phyloP scores from a whole-genome alignment of 2,113 vertebrate species.

The Accipiter cooperii region DNA sequence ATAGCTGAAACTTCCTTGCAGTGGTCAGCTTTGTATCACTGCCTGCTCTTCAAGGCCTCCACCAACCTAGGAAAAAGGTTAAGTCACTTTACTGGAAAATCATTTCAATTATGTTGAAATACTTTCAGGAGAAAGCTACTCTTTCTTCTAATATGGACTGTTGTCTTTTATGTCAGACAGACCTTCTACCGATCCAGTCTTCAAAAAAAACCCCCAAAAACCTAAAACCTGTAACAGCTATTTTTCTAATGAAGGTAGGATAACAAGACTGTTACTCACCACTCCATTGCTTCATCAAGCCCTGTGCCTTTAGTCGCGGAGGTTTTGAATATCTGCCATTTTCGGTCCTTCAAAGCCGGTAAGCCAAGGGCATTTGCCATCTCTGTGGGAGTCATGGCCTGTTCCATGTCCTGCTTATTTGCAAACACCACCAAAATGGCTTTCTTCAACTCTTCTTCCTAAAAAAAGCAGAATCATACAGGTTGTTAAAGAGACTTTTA shows the following conservation, averaged over 20 bases:
- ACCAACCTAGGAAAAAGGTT: slow-evolving; percentile 81
- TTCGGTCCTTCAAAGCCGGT: slow-evolving; percentile 92
- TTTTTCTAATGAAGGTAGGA: not conserved
- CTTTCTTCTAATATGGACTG: not conserved
- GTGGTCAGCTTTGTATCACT: slow-evolving; percentile 69
- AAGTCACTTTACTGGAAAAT: not conserved
- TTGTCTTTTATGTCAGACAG: not conserved
- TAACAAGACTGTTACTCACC: slow-evolving; percentile 67
- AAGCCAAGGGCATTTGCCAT: slow-evolving; percentile 93
- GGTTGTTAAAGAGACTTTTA: not conserved
- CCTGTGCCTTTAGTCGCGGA: slow-evolving; percentile 95
- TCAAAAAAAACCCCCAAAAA: not conserved
- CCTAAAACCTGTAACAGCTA: no score
- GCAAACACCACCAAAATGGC: slow-evolving; percentile 98
- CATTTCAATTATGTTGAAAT: not conserved
- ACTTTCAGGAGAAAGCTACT: not conserved
- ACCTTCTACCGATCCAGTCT: not conserved
- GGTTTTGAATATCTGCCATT: slow-evolving; percentile 99
- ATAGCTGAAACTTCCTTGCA: not conserved
- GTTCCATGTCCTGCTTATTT: slow-evolving; percentile 99
- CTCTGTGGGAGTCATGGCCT: slow-evolving; percentile 95
- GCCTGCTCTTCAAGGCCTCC: slow-evolving; percentile 93
- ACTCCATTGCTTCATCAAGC: slow-evolving; percentile 97
- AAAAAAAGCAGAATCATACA: not conserved
- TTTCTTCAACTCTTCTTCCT: slow-evolving; percentile 98